A percentile compares a stretch with the other conserved stretches of the same genome.
Evolutionary conservation across 2,113 vertebrate species (phyloP).

Genomic region (Spea bombifrons): DNA sequence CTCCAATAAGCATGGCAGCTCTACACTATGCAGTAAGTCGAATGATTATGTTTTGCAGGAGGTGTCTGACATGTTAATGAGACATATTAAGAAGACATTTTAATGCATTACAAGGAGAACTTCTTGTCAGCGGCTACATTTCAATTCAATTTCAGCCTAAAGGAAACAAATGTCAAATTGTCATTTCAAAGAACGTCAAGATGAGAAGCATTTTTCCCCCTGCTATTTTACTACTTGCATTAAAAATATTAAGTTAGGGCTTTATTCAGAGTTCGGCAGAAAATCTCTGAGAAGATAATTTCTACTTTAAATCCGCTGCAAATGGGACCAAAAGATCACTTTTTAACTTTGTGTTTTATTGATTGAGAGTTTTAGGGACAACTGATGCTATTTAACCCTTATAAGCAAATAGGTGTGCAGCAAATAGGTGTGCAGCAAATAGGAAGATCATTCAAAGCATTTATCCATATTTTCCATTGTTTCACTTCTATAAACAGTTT

Average conservation of each 20-base stretch:
- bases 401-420: too few species aligned
- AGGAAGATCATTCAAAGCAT: too few species aligned
- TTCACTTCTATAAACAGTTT: too few species aligned
- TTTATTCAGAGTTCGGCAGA: conserved; percentile 19
- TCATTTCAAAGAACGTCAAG: conserved; percentile 45
- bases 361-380: too few species aligned
- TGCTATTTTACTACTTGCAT: conserved; percentile 38
- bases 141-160: conserved; percentile 48
- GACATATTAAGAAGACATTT: conserved; percentile 49
- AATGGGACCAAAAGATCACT: not conserved
- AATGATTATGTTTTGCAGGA: conserved; percentile 44
- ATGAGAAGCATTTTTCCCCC: conserved; percentile 9
- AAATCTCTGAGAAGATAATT: not conserved
- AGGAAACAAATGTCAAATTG: conserved; percentile 49
- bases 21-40: conserved; percentile 38
- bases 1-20: conserved; percentile 32
- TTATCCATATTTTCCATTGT: too few species aligned
- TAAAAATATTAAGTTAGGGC: conserved; percentile 19
- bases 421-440: too few species aligned
- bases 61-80: conserved; percentile 50
- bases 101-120: conserved; percentile 48
- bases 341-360: not conserved
- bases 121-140: conserved; percentile 46
- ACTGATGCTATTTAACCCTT: too few species aligned
- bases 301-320: not conserved